Evolutionary conservation across 2,797 vertebrate genomes (phyloP).

Genomic region (Triplophysa bombifrons): DNA sequence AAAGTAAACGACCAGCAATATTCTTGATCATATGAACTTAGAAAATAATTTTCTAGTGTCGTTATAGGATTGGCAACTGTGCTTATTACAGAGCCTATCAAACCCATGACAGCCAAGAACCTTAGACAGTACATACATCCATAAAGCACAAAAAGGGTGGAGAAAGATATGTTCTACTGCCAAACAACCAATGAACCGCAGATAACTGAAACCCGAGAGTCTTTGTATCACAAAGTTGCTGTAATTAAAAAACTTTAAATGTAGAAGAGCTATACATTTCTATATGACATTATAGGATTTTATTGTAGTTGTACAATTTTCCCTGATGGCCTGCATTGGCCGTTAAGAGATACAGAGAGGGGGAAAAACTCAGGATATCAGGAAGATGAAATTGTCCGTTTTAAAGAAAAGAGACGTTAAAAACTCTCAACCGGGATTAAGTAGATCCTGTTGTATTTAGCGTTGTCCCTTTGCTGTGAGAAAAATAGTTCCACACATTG

Average conservation of each 20-base stretch:
- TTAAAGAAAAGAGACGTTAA: constrained; percentile 75
- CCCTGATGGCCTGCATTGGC: constrained; percentile 88
- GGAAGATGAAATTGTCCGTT: constrained; percentile 82
- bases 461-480: constrained; percentile 71
- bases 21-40: constrained; percentile 26
- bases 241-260: constrained; percentile 69
- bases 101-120: constrained; percentile 32
- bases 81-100: constrained; percentile 52
- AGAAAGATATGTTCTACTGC: constrained; percentile 54
- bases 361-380: constrained; percentile 52
- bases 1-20: constrained; percentile 50
- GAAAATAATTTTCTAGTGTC: constrained; percentile 29
- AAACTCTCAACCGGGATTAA: constrained; percentile 83
- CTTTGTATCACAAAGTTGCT: constrained; percentile 73
- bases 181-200: constrained; percentile 42
- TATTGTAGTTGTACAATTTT: constrained; percentile 88
- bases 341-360: constrained; percentile 87
- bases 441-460: constrained; percentile 74
- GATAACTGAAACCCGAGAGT: constrained; percentile 60
- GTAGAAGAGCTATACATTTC: constrained; percentile 79
- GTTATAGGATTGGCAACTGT: constrained; percentile 53
- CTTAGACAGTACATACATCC: constrained; percentile 38
- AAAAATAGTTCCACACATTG: constrained; percentile 79
- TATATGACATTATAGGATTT: constrained; percentile 76
- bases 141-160: constrained; percentile 44